A percentile compares a stretch with the other conserved stretches of the same genome.
Conservation (phyloP, 2,888 invertebrate species). For the Drosophila flavopinicola region DNA sequence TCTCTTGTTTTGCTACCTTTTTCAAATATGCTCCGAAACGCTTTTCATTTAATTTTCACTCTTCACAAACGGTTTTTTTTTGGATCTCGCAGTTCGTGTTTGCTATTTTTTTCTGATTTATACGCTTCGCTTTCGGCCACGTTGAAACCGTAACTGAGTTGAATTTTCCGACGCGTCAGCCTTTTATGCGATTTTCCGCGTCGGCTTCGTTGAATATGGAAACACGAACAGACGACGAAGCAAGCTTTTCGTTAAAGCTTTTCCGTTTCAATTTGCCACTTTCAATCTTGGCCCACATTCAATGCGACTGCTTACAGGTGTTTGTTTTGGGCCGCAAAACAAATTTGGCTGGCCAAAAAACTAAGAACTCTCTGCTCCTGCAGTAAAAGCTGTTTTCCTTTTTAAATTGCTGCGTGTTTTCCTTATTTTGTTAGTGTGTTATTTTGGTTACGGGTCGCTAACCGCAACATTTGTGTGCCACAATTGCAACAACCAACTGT, state of each 20-base stretch:
- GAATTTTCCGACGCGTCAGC: constrained; percentile 52
- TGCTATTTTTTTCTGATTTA: too few species aligned
- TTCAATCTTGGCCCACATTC: constrained; percentile 26
- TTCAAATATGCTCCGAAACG: constrained; percentile 31
- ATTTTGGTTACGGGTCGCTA: constrained; percentile 26
- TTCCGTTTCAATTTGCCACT: constrained; percentile 38
- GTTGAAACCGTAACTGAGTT: constrained; percentile 75
- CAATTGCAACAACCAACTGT: constrained; percentile 35
- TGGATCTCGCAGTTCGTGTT: constrained; percentile 7
- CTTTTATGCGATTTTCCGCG: constrained; percentile 68
- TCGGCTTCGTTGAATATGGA: constrained; percentile 68
- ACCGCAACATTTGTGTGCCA: constrained; percentile 38
- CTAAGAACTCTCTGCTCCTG: constrained; percentile 12
- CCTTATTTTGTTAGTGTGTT: constrained; percentile 1
- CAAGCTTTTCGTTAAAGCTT: constrained; percentile 44
- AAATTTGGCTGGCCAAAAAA: constrained; percentile 19
- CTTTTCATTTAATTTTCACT: constrained; percentile 28
- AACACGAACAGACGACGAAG: constrained; percentile 44
- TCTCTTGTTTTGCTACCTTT: constrained; percentile 9
- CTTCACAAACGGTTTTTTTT: constrained; percentile 30
- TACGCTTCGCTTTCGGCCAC: constrained; percentile 48
- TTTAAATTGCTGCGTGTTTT: constrained; percentile 25
- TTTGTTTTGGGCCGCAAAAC: constrained; percentile 61
- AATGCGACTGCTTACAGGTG: constrained; percentile 68
- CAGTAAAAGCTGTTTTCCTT: constrained; percentile 30